These are phyloP conservation scores for Torymus auratus DNA, from an alignment of 2,888 invertebrate genomes.

Conservation along the genomic window DNA sequence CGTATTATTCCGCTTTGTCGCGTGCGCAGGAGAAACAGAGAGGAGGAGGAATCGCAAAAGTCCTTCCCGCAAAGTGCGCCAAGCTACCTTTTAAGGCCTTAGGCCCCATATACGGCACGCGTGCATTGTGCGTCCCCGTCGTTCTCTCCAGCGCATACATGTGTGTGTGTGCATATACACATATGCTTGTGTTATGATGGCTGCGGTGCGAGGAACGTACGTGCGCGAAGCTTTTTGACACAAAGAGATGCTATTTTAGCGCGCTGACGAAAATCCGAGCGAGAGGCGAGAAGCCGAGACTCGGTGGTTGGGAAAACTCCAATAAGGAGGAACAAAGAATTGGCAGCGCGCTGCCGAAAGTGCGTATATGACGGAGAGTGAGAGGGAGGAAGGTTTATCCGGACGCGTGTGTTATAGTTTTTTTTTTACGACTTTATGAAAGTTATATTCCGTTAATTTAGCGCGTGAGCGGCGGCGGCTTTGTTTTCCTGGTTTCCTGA, in stretches of 20 bases:
- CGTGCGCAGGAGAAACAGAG: too few species aligned
- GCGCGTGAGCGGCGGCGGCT: not conserved
- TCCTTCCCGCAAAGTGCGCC: slow-evolving; percentile 39
- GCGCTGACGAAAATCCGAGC: slow-evolving; percentile 42
- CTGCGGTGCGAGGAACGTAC: not conserved
- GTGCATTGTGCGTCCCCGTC: not conserved
- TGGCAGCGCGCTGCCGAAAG: not conserved
- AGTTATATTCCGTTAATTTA: not conserved
- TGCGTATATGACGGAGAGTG: too few species aligned
- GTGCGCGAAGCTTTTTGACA: slow-evolving; percentile 1
- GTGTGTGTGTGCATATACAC: not conserved
- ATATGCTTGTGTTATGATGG: too few species aligned
- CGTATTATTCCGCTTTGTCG: too few species aligned
- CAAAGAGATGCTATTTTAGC: slow-evolving; percentile 50
- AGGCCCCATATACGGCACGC: slow-evolving; percentile 65
- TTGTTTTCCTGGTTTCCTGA: too few species aligned
- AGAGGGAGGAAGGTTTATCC: too few species aligned
- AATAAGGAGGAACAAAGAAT: slow-evolving; percentile 47
- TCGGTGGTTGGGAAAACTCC: slow-evolving; percentile 46
- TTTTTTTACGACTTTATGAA: not conserved
- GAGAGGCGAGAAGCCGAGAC: not conserved
- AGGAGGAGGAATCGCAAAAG: too few species aligned
- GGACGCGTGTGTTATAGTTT: not conserved
- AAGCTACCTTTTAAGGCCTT: slow-evolving; percentile 70
- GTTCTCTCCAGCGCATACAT: not conserved